Base-by-base conservation (phyloP, 2,888 invertebrate species). In the Kryphioiulus occultus region DNA sequence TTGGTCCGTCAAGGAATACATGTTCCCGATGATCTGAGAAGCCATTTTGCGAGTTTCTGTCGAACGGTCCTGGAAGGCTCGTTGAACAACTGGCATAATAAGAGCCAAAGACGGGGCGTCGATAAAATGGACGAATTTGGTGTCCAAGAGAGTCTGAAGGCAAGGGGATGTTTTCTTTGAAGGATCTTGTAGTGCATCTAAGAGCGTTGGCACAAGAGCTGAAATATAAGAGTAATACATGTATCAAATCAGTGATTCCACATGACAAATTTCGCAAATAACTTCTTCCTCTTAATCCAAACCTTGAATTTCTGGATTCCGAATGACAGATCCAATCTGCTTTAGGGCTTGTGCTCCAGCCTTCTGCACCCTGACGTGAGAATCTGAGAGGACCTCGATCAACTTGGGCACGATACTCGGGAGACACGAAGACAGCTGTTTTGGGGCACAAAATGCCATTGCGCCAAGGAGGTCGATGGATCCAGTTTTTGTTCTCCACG, bases 41-140 rank as follows among this genome's bases (percentile, higher is more conserved):
- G 99, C 98, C 98, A 99, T 99, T 93, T 99, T 98, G 90, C 99
- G 94, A 0, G 98, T 99, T 93, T 99, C 99, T 0, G 99, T 99
- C 86, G 98, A 97, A 89, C 99, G 94, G 93, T 99, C 99, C 93
- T 98, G 96, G 93, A 99, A 99, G 15, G 99, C 99, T 90, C 99
- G 94, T 92, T 99, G 97, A 42, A 99, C 98, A 4, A 99, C 99
- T 0, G 99, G 99, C 99, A 99, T 99, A 91, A 99, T 99, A 87
- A 99, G 94, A 88, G 99, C 99, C 32, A 99, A 94, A 0, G 99
- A 99, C 0, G 99, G 98, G 2, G 99, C 98, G 92, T 99, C 99
- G 91, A 99, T 99, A 93, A 99, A 99, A 93, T 99, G 99, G 83
- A 99, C 98, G 93, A 99, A 99, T 92, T 99, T 96, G 0, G 97